Base-by-base conservation (phyloP, 2,113 vertebrate species). In the Ammospiza nelsoni region DNA sequence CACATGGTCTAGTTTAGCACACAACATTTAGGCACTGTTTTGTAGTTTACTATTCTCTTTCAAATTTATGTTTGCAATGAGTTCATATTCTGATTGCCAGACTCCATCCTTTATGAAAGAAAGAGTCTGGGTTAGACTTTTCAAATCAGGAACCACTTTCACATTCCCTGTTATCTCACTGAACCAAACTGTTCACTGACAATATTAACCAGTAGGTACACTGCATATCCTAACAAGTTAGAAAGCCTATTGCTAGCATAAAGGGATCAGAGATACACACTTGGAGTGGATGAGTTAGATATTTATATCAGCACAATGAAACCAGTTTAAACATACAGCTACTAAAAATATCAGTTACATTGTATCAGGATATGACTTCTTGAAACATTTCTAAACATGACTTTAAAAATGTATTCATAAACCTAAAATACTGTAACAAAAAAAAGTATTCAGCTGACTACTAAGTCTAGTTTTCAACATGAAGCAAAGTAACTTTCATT, bases 11-110 rank as follows among this genome's bases (percentile, higher is more conserved):
- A 35, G 71, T 72, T 92, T 72, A 93, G 90, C 72, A 93, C 76
- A 51, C 29, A 68, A 76, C 18, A 46, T 33, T 44, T 79, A 93
- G 95, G 87, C 93, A 95, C 91, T 72, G 52, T n/a, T 85, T 23
- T 65, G 37, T 35, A 39, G 21, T 33, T 91, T 65, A 81, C 39
- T 48, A 16, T 20, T 76, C 54, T 63, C 67, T 81, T 82, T n/a
- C 41, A 52, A 72, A 55, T 54, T 68, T 52, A 25, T 29, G 7
- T 52, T 68, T 58, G 55, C 65, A 92, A 90, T 61, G 17, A 43
- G 54, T 37, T 68, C 0, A 2, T 84, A 28, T 65, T 84, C 83
- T 31, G n/a, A 68, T 31, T 72, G 44, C 51, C 44, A 41, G 15
- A 44, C n/a, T 61, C 31, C 5, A 44, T 24, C 35, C 61, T 48